A percentile compares a stretch with the other conserved stretches of the same genome.
phyloP scores from a whole-genome alignment of 2,113 vertebrate genomes.

The Piaya cayana region DNA sequence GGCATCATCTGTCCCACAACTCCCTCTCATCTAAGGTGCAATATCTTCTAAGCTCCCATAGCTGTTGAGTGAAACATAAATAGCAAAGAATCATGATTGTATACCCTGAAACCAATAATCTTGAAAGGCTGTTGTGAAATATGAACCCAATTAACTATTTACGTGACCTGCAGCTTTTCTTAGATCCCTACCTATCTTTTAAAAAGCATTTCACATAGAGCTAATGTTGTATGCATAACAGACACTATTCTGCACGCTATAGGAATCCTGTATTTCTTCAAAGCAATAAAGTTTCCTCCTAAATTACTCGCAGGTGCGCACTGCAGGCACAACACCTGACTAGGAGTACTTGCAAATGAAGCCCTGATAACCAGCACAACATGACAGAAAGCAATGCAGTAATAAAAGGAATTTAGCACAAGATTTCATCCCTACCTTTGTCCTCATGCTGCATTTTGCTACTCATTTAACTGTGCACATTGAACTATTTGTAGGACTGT shows the following conservation, averaged over 20 bases:
- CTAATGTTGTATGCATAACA: not conserved
- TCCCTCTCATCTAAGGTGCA: not conserved
- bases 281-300: not conserved
- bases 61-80: not conserved
- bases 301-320: not conserved
- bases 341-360: not conserved
- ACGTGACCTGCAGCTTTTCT: not conserved
- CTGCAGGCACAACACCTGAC: not conserved
- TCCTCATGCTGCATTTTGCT: not conserved
- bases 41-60: slow-evolving; percentile 5
- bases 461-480: not conserved
- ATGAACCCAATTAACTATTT: too few species aligned
- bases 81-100: not conserved
- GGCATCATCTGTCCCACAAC: not conserved
- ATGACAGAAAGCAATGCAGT: not conserved
- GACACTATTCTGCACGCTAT: not conserved
- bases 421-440: not conserved
- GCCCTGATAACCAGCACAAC: not conserved
- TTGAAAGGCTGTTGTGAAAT: not conserved
- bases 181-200: not conserved
- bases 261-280: not conserved
- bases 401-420: not conserved
- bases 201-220: not conserved
- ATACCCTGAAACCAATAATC: not conserved
- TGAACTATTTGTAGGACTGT: not conserved